Evolutionary conservation across 2,113 vertebrate genomes (phyloP), one percentile per base, ranked within the genome.

Genomic region (Gadus macrocephalus): DNA sequence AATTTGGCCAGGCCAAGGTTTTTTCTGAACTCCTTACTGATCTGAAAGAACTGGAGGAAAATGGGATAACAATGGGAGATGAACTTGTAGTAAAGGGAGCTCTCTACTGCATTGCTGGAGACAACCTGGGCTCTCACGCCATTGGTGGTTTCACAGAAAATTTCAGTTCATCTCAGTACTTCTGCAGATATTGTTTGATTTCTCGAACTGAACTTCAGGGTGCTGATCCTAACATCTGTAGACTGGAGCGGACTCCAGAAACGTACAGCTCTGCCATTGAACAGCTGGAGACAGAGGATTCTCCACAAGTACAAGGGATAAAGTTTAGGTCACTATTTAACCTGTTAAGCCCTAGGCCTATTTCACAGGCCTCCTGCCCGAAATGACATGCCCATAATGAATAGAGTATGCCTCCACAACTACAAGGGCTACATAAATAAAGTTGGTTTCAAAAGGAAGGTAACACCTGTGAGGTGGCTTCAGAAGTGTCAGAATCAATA

Each of bases 261-360:
- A 74, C 17, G 0, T 77, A 81, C 17, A 75, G 15, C 6, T 53
- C 61, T 65, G 68, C 69, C 49, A 55, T 58, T 56, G 64, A 64
- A 35, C 66, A 53, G 35, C 58, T 17, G 7, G 35, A 58, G 64
- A 66, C 67, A 63, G 74, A 79, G n/a, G 70, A 56, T 12, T 16
- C 14, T 0, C 9, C 22, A 68, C 28, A 72, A 15, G 55, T 79
- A 4, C 20, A 73, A 53, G 75, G 72, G 3, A 69, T 77, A 74
- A 72, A 78, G 68, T 74, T 72, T 31, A 82, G 42, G 27, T 81
- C 78, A 35, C 60, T 80, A 3, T 84, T 84, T 38, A n/a, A n/a
- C n/a, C n/a, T n/a, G n/a, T n/a, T n/a, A n/a, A n/a, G n/a, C n/a
- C n/a, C n/a, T n/a, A n/a, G n/a, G n/a, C n/a, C n/a, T n/a, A n/a